Evolutionary conservation across 2,888 invertebrate genomes (phyloP).

Genomic region (Salticus scenicus): DNA sequence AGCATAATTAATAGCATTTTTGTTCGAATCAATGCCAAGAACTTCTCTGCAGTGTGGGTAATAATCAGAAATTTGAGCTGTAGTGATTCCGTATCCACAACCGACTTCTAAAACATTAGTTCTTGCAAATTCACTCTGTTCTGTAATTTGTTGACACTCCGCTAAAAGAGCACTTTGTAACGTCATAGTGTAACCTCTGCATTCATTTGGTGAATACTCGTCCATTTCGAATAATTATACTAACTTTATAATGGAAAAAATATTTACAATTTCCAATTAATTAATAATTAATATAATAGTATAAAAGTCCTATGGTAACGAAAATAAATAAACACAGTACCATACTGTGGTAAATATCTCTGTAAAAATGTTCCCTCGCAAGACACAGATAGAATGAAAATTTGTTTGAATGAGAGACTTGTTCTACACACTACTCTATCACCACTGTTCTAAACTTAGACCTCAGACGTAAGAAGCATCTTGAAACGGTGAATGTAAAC

Average conservation of each 20-base stretch:
- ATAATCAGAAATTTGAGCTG: slow-evolving; percentile 61
- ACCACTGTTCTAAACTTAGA: background rate
- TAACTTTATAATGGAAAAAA: no score
- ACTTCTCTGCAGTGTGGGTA: slow-evolving; percentile 52
- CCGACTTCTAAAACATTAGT: slow-evolving; percentile 64
- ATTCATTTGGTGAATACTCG: slow-evolving; percentile 44
- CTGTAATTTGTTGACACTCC: slow-evolving; percentile 62
- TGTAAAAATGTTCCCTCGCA: no score
- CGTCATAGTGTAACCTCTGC: slow-evolving; percentile 44
- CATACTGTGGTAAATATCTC: no score
- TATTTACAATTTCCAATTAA: no score
- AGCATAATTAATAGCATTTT: slow-evolving; percentile 56
- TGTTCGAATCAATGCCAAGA: slow-evolving; percentile 59
- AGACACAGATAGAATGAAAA: no score
- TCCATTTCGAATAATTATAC: slow-evolving; percentile 36
- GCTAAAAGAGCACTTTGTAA: slow-evolving; percentile 57
- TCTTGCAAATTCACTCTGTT: slow-evolving; percentile 40
- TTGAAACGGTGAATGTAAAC: background rate
- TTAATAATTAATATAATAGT: no score
- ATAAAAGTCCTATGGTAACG: no score
- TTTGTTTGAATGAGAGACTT: background rate
- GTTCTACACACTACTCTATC: no score
- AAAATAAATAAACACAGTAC: no score
- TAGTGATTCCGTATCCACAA: slow-evolving; percentile 58
- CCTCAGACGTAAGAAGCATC: background rate